Percentiles rank a stretch among this genome's conserved stretches.
Conservation (phyloP, 1,140 invertebrate species). For the Scaptomyza pallida region DNA sequence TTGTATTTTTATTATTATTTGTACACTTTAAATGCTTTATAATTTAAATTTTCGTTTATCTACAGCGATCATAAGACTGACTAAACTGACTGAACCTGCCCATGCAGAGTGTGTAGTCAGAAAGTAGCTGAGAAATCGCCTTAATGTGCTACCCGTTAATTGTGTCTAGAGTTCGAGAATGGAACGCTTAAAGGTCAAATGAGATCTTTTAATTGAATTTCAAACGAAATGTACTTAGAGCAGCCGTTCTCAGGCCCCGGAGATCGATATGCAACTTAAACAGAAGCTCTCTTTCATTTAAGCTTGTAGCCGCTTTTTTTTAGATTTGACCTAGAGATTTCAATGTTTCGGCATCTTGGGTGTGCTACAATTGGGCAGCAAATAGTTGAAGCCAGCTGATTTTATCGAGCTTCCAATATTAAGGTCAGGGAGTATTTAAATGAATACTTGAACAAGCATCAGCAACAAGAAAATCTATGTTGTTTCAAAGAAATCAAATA, state of each 20-base stretch:
- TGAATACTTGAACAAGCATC: constrained; percentile 16
- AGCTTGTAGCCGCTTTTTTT: not conserved
- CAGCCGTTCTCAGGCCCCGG: not conserved
- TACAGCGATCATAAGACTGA: constrained; percentile 39
- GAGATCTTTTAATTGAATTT: constrained; percentile 70
- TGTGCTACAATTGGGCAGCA: constrained; percentile 23
- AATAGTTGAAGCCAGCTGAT: constrained; percentile 28
- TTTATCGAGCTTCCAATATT: constrained; percentile 41
- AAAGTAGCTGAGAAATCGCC: constrained; percentile 25
- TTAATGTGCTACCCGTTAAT: constrained; percentile 34
- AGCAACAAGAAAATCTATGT: constrained; percentile 47
- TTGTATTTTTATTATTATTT: constrained; percentile 21
- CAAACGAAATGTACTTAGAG: constrained; percentile 72
- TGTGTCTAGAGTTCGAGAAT: constrained; percentile 30
- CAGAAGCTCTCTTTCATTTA: constrained; percentile 34
- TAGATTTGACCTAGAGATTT: constrained; percentile 12
- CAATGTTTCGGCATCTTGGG: constrained; percentile 32
- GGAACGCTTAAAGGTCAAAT: constrained; percentile 58
- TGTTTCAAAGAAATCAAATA: constrained; percentile 40
- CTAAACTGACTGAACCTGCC: constrained; percentile 17
- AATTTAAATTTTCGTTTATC: constrained; percentile 72
- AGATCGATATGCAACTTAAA: constrained; percentile 34
- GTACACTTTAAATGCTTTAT: constrained; percentile 69
- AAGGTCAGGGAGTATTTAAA: constrained; percentile 9
- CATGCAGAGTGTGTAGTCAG: constrained; percentile 51